A percentile compares a stretch with the other conserved stretches of the same genome.
Evolutionary conservation across 2,797 vertebrate species (phyloP).

Genomic region (Loriculus beryllinus): DNA sequence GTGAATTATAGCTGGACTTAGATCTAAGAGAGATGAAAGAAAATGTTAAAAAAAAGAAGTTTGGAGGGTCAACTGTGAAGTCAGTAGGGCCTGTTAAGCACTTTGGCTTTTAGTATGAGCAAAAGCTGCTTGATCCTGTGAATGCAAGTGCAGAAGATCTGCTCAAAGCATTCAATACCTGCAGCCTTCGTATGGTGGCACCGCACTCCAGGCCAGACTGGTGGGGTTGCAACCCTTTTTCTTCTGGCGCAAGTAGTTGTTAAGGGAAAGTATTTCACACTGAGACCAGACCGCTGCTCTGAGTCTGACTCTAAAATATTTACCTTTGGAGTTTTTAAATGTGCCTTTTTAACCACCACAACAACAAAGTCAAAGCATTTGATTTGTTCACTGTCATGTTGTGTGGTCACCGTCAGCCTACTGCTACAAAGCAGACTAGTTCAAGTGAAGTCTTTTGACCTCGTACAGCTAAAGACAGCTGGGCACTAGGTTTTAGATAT

Average conservation of each 20-base stretch:
- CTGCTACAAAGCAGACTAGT: not conserved
- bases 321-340: not conserved
- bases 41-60: not conserved
- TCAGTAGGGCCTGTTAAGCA: rapidly evolving
- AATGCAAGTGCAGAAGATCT: not conserved
- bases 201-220: rapidly evolving
- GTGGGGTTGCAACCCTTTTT: not conserved
- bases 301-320: not conserved
- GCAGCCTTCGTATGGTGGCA: not conserved
- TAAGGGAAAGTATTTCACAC: not conserved
- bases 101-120: not conserved
- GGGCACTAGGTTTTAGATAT: not conserved
- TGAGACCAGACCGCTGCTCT: not conserved
- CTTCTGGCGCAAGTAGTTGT: not conserved
- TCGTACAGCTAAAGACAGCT: not conserved
- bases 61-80: not conserved
- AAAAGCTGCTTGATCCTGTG: not conserved
- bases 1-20: not conserved
- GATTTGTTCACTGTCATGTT: rapidly evolving
- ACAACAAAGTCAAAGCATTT: not conserved
- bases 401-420: rapidly evolving
- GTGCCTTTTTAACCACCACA: not conserved
- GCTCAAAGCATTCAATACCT: not conserved
- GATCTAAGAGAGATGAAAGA: not conserved
- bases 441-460: not conserved